These are phyloP conservation scores for Atractosteus spatula DNA, from an alignment of 2,113 vertebrate genomes.

Conservation along the genomic window DNA sequence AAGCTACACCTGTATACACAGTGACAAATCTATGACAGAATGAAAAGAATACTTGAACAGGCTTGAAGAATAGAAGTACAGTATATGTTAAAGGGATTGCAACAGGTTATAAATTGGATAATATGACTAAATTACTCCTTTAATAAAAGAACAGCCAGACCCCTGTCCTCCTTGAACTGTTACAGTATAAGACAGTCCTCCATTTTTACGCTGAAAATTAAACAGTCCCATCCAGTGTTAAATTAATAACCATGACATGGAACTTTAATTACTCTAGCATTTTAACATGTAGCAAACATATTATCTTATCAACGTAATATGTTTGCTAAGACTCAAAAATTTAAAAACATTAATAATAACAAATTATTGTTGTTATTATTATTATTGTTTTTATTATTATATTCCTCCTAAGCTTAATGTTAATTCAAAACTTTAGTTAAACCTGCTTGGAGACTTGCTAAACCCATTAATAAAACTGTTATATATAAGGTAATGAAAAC, in stretches of 20 bases:
- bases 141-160: too few relatives aligned
- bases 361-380: conserved; percentile 55
- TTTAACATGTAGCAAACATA: conserved; percentile 60
- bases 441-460: conserved; percentile 56
- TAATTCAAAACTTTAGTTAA: conserved; percentile 56
- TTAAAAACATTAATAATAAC: conserved; percentile 68
- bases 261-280: conserved; percentile 33
- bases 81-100: too few relatives aligned
- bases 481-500: conserved; percentile 56
- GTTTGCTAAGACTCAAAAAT: conserved; percentile 56
- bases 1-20: too few relatives aligned
- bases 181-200: too few relatives aligned
- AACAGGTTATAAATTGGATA: too few relatives aligned
- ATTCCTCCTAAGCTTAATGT: conserved; percentile 44
- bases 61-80: too few relatives aligned
- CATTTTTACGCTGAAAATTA: too few relatives aligned
- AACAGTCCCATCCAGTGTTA: conserved; percentile 19
- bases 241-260: too few relatives aligned
- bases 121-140: too few relatives aligned
- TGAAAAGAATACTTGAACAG: too few relatives aligned
- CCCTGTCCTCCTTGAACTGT: too few relatives aligned
- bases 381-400: not conserved
- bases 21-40: too few relatives aligned
- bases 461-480: conserved; percentile 56
- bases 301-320: conserved; percentile 62